Evolutionary conservation across 2,888 invertebrate genomes (phyloP), one percentile per base, ranked within the genome.

Genomic region (Cephus sareptanus): DNA sequence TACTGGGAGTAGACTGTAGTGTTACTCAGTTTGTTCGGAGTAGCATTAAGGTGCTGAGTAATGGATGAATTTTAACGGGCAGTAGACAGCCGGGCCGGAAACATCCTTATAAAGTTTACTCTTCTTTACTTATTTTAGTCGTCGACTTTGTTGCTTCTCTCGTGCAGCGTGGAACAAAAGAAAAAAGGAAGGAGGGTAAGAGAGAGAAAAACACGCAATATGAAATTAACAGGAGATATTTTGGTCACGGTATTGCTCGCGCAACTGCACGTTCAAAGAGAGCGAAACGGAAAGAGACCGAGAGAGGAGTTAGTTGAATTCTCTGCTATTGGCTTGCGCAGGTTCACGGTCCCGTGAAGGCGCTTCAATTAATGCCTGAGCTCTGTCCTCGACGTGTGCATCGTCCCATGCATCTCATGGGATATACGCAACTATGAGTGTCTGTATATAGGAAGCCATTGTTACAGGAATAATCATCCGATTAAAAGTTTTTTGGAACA

Each of bases 251-350:
- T 56, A 40, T 70, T 74, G 76, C 73, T 69, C 76, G 74, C 73
- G 68, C 75, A 79, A 73, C 69, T 73, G 75, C 77, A 76, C 74
- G 75, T 77, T 75, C 74, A 80, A 75, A 77, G 75, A 76, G 68
- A 75, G 79, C 81, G 80, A 81, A 83, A 85, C 40, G 40, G 40
- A 23, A 23, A 23, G 23, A 56, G 23, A 56, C 23, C 6, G 23
- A 83, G 82, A 79, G 81, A 80, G 37, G 69, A 77, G 69, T 73
- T 35, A 73, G 77, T 69, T 74, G 76, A 70, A 69, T 78, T 80
- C 75, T 76, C 78, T 74, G 76, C 6, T 23, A 56, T 56, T 56
- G 40, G 40, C 40, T 56, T 23, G 40, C 40, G 70, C 77, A 76
- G 74, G 76, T 80, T 75, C 75, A 78, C 79, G 76, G 77, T 80